Percentiles rank a stretch among this genome's conserved stretches.
Evolutionary conservation across 2,797 vertebrate genomes (phyloP).

Genomic region (Diglossa cyanea): DNA sequence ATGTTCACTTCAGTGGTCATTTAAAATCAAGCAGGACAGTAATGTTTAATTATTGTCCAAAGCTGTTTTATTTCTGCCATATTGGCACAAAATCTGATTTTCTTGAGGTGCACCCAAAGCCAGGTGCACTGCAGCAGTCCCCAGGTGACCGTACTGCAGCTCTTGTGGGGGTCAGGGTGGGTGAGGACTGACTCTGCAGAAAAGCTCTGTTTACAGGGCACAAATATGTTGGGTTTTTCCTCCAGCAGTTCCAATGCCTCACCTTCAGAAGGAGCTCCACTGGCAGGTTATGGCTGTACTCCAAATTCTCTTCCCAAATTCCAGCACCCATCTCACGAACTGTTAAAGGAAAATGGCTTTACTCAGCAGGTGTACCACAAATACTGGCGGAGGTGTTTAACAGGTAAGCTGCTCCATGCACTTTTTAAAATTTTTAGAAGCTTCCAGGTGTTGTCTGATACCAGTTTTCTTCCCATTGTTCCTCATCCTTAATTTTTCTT

Average conservation of each 20-base stretch:
- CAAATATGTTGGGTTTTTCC: background rate
- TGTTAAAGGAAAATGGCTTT: constrained; percentile 92
- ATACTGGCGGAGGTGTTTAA: constrained; percentile 87
- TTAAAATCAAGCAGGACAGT: background rate
- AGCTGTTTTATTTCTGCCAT: background rate
- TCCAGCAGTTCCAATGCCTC: constrained; percentile 88
- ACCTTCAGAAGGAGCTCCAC: constrained; percentile 83
- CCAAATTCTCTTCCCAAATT: constrained; percentile 91
- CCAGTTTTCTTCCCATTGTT: background rate
- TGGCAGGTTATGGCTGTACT: constrained; percentile 80
- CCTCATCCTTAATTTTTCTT: background rate
- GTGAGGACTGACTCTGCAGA: background rate
- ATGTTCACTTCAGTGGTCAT: background rate
- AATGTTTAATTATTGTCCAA: background rate
- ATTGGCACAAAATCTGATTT: background rate
- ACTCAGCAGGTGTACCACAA: constrained; percentile 95
- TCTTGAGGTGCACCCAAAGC: background rate
- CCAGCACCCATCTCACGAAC: constrained; percentile 92
- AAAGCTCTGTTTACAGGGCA: background rate
- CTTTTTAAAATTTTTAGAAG: background rate
- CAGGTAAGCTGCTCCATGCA: constrained; percentile 73
- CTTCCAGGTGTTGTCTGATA: background rate
- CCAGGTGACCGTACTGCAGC: background rate
- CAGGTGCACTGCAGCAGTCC: background rate
- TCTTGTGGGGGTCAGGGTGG: accelerated